Evolutionary conservation across 2,797 vertebrate species (phyloP).

Genomic region (Corythornis leucogaster): DNA sequence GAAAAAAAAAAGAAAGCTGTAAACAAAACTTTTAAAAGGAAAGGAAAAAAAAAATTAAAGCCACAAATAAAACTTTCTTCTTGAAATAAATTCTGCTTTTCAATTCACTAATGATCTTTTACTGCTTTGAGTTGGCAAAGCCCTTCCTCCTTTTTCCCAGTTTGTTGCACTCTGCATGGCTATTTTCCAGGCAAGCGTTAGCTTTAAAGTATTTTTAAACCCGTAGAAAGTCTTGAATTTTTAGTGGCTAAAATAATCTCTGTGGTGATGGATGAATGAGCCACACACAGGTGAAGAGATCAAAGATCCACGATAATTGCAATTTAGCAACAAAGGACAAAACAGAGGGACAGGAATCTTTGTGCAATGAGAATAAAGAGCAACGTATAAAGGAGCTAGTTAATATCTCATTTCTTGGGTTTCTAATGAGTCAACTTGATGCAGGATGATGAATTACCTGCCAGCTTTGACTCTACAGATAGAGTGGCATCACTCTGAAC

Average conservation of each 20-base stretch:
- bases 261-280: constrained; percentile 5
- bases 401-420: constrained; percentile 21
- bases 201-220: not conserved
- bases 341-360: constrained; percentile 20
- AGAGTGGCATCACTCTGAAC: not conserved
- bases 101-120: not conserved
- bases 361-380: constrained; percentile 36
- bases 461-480: constrained; percentile 29
- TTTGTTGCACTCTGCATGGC: not conserved
- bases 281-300: constrained; percentile 39
- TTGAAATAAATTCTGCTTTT: not conserved
- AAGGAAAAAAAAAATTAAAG: not conserved
- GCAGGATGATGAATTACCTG: constrained; percentile 46
- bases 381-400: not conserved
- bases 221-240: not conserved
- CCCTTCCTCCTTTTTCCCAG: not conserved
- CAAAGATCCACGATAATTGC: constrained; percentile 37
- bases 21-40: not conserved
- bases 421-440: constrained; percentile 38
- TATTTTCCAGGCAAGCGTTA: not conserved
- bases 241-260: not conserved
- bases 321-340: constrained; percentile 40
- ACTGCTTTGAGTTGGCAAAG: not conserved
- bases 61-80: not conserved
- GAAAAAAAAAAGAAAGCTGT: not conserved